Conservation (phyloP, 1,140 invertebrate species). For the Pissodes strobi region DNA sequence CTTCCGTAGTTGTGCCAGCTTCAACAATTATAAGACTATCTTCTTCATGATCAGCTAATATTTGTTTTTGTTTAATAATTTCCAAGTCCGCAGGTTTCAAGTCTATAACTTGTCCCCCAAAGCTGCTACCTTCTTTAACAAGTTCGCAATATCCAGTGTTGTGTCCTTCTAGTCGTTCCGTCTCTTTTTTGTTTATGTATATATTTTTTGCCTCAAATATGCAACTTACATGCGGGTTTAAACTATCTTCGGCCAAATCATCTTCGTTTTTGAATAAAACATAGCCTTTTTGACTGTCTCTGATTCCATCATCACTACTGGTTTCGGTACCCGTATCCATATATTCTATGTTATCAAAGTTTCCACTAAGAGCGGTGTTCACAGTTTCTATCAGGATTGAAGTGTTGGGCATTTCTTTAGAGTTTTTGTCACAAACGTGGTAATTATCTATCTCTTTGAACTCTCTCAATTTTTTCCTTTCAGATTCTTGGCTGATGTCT, state of each 20-base stretch:
- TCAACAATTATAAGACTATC: slow-evolving; percentile 63
- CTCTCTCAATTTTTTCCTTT: slow-evolving; percentile 55
- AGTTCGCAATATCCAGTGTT: slow-evolving; percentile 46
- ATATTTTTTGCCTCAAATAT: slow-evolving; percentile 45
- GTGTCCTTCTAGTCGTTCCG: not conserved
- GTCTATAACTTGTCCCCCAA: slow-evolving; percentile 42
- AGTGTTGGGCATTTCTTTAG: slow-evolving; percentile 33
- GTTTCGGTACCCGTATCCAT: slow-evolving; percentile 75
- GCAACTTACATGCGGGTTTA: slow-evolving; percentile 49
- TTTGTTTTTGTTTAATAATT: slow-evolving; percentile 42
- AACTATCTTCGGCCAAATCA: slow-evolving; percentile 65
- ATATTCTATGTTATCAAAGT: slow-evolving; percentile 68
- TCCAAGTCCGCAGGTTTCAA: slow-evolving; percentile 45
- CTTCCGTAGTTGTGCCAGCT: slow-evolving; percentile 63
- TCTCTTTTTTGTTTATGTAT: slow-evolving; percentile 34
- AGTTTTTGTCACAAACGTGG: slow-evolving; percentile 56
- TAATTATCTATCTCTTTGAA: slow-evolving; percentile 40
- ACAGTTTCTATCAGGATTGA: slow-evolving; percentile 47
- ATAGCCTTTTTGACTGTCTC: slow-evolving; percentile 68
- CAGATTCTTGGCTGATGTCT: slow-evolving; percentile 60
- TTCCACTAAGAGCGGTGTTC: slow-evolving; percentile 48
- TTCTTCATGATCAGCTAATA: slow-evolving; percentile 60
- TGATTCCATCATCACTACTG: slow-evolving; percentile 62
- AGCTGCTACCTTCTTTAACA: slow-evolving; percentile 34
- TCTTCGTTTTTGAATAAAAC: slow-evolving; percentile 69